Evolutionary conservation across 2,113 vertebrate genomes (phyloP).

Genomic region (Hemicordylus capensis): DNA sequence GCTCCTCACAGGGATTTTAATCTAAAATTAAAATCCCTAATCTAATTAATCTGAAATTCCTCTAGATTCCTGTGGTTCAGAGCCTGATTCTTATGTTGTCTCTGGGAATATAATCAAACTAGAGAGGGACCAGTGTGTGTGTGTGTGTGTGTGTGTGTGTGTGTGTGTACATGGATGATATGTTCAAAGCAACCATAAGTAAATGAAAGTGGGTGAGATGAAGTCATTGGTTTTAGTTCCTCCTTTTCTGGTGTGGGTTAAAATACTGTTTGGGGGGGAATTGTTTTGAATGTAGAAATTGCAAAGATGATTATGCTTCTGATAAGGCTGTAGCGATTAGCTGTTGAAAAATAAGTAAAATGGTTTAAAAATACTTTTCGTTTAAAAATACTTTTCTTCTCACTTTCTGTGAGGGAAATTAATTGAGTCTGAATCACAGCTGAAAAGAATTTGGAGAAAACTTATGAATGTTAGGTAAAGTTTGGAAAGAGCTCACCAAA

Average conservation of each 20-base stretch:
- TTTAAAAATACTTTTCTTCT: background rate
- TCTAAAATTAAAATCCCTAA: too few relatives aligned
- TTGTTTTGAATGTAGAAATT: background rate
- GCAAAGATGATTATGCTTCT: background rate
- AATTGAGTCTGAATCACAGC: background rate
- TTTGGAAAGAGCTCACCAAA: background rate
- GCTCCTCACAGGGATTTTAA: too few relatives aligned
- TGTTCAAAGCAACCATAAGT: background rate
- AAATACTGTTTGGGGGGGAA: background rate
- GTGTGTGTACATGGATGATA: too few relatives aligned
- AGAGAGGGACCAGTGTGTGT: background rate
- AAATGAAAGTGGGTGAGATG: background rate
- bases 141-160: too few relatives aligned
- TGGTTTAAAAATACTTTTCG: background rate
- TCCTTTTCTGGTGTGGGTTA: background rate
- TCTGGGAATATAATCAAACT: background rate
- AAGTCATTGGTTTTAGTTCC: background rate
- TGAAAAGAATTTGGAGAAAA: background rate
- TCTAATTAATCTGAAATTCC: background rate
- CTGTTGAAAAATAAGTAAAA: background rate
- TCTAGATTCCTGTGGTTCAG: background rate
- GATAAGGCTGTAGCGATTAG: background rate
- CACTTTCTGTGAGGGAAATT: background rate
- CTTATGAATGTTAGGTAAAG: background rate
- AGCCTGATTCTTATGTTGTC: background rate